Evolutionary conservation across 2,113 vertebrate genomes (phyloP).

Genomic region (Rissa tridactyla): DNA sequence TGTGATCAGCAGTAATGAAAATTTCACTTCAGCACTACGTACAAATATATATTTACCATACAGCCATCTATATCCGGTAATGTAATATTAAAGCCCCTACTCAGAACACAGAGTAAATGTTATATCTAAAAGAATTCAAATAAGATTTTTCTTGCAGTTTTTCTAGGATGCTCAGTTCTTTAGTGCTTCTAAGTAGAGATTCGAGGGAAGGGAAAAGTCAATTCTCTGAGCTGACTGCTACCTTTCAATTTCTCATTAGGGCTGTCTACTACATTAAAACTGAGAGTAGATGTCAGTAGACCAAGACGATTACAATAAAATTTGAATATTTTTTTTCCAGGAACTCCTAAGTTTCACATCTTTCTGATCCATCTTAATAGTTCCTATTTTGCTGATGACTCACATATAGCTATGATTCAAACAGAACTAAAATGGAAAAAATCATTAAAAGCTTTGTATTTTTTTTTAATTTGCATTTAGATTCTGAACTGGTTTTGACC

Average conservation of each 20-base stretch:
- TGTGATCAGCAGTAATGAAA: constrained; percentile 40
- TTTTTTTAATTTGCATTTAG: neutral
- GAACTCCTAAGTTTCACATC: neutral
- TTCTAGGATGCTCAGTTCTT: neutral
- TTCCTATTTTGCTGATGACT: constrained; percentile 27
- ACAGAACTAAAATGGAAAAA: constrained; percentile 28
- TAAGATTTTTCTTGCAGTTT: neutral
- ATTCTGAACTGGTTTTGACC: constrained; percentile 48
- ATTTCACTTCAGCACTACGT: constrained; percentile 6
- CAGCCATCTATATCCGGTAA: neutral
- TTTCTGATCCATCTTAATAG: constrained; percentile 5
- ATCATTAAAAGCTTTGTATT: constrained; percentile 18
- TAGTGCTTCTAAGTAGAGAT: neutral
- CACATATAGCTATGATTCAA: constrained; percentile 1
- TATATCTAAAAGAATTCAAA: constrained; percentile 16
- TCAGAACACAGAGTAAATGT: neutral
- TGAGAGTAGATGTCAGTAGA: neutral
- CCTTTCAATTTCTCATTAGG: constrained; percentile 5
- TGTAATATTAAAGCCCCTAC: neutral
- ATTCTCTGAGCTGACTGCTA: neutral
- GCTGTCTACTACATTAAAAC: neutral
- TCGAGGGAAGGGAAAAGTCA: neutral
- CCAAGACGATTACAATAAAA: neutral
- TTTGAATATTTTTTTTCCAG: neutral
- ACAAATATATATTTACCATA: constrained; percentile 16